Conservation (phyloP, 2,113 vertebrate species). For the Toxotes chatareus region DNA sequence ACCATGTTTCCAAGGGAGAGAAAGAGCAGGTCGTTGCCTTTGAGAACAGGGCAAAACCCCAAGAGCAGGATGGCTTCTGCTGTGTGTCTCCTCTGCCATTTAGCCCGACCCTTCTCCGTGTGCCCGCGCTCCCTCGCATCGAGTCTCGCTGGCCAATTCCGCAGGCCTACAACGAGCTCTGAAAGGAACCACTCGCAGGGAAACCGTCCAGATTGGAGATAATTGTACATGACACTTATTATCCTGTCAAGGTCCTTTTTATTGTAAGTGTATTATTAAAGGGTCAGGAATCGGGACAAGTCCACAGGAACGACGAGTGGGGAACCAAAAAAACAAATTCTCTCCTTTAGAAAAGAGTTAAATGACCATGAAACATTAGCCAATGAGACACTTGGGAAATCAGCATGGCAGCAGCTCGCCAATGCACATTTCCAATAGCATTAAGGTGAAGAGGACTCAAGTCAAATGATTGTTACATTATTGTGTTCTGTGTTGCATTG, state of each 20-base stretch:
- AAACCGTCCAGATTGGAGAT: constrained; percentile 61
- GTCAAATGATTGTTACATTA: neutral
- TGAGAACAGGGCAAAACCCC: constrained; percentile 36
- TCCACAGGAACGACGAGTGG: constrained; percentile 21
- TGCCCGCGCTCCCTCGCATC: constrained; percentile 29
- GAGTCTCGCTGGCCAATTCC: constrained; percentile 31
- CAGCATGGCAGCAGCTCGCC: constrained; percentile 7
- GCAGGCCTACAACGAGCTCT: constrained; percentile 40
- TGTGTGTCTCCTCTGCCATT: constrained; percentile 43
- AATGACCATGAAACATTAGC: constrained; percentile 43
- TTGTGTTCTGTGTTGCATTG: constrained; percentile 2
- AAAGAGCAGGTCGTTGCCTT: constrained; percentile 47
- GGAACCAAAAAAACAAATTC: constrained; percentile 37
- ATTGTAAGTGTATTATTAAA: constrained; percentile 57
- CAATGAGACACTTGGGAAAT: constrained; percentile 20
- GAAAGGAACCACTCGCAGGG: constrained; percentile 50
- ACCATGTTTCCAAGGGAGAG: constrained; percentile 45
- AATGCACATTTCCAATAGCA: constrained; percentile 2
- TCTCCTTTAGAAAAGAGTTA: constrained; percentile 44
- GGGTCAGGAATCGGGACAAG: constrained; percentile 45
- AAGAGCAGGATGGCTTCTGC: constrained; percentile 12
- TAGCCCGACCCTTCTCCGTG: constrained; percentile 7
- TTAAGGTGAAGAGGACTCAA: neutral
- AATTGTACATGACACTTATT: constrained; percentile 68
- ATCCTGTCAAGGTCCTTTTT: constrained; percentile 55